These are phyloP conservation scores for pig (Sus scrofa) DNA, from an alignment of 2,113 vertebrate genomes.

Conservation along the genomic window DNA sequence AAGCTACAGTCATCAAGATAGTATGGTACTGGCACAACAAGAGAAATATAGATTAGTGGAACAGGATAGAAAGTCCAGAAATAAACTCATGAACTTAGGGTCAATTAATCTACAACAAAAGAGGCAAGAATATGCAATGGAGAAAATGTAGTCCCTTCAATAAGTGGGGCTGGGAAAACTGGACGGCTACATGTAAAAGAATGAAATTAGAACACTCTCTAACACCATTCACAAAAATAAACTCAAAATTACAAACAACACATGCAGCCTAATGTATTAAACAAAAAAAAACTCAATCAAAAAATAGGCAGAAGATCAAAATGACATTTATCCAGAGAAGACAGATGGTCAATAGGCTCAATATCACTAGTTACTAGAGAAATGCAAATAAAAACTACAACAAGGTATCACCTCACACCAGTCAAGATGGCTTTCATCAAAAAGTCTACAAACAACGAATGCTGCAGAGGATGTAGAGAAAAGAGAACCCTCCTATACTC, in stretches of 20 bases:
- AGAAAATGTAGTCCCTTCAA: not conserved
- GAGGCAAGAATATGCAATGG: not conserved
- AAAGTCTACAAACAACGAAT: too few species aligned
- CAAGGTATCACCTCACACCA: too few species aligned
- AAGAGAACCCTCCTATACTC: too few species aligned
- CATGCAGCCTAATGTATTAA: not conserved
- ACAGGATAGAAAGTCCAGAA: not conserved
- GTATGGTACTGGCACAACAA: not conserved
- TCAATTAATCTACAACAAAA: not conserved
- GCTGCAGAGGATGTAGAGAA: too few species aligned
- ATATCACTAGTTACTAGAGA: too few species aligned
- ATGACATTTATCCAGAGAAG: too few species aligned
- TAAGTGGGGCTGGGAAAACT: not conserved
- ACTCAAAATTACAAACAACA: not conserved
- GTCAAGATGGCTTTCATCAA: too few species aligned
- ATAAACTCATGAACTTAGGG: not conserved
- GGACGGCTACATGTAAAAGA: not conserved
- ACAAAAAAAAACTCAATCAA: not conserved
- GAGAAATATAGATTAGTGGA: not conserved
- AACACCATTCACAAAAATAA: not conserved
- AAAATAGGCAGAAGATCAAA: not conserved
- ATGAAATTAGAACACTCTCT: not conserved
- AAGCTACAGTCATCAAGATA: not conserved
- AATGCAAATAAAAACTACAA: too few species aligned
- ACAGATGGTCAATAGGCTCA: too few species aligned